Base-by-base conservation (phyloP, 2,888 invertebrate genomes). In the Eurois occulta region DNA sequence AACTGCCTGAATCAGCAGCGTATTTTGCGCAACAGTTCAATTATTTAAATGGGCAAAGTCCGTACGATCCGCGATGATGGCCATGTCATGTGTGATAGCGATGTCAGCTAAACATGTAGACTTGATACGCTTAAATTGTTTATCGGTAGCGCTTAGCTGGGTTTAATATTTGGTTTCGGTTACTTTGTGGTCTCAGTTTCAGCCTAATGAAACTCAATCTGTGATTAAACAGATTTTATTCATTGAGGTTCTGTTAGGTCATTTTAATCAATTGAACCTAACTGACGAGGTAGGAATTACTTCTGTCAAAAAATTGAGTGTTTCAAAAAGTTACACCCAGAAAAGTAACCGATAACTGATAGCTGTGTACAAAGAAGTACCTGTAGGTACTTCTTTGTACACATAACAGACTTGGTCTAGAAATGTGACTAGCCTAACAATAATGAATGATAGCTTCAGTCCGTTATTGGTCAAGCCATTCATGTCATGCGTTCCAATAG, bases 391-490 rank as follows among this genome's bases (percentile, higher is more conserved):
- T n/a, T n/a, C 41, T 16, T 41, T n/a, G 41, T 65, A 41, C 13
- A 48, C 48, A 24, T 24, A 48, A n/a, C n/a, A n/a, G 10, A 28
- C 2, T 43, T 52, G 28, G 55, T 32, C 46, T 72, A 28, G 46
- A 48, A 41, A 58, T 75, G 81, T 75, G 76, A 35, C 66, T 62
- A 48, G 41, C 24, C 58, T 73, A 48, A 28, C 18, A 75, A 73
- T 32, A 52, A 32, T 64, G 35, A 60, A 43, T 43, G 18, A 43
- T 48, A 76, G 66, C 28, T 75, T 18, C 46, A 66, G n/a, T 35
- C 41, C 75, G 76, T 58, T 66, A 43, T 16, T 48, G 38, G 46
- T 55, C 46, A 41, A 74, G 32, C 38, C 35, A 64, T 43, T 43
- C 18, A 46, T 75, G 75, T 13, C 81, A 41, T 35, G 32, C 55